A percentile compares a stretch with the other conserved stretches of the same genome.
Conservation (phyloP, 1,140 invertebrate species). For the Laupala kohalensis region DNA sequence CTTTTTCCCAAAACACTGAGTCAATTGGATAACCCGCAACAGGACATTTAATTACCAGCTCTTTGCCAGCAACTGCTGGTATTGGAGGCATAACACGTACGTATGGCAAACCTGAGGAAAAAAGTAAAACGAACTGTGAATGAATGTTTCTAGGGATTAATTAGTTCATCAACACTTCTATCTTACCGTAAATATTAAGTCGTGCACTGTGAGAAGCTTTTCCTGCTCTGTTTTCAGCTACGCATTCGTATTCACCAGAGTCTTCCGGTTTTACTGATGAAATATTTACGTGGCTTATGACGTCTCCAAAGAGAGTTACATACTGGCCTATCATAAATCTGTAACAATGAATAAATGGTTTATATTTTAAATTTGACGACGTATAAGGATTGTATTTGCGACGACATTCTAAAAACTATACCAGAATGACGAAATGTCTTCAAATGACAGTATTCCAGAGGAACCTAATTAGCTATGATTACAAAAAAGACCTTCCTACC, state of each 20-base stretch:
- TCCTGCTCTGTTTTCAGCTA: constrained; percentile 48
- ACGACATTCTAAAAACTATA: no score
- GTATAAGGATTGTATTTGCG: no score
- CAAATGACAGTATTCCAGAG: no score
- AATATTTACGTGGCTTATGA: constrained; percentile 62
- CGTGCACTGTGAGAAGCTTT: constrained; percentile 41
- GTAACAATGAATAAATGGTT: no score
- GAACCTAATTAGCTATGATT: no score
- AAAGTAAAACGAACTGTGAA: no score
- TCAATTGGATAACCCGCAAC: constrained; percentile 57
- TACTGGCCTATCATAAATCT: constrained; percentile 50
- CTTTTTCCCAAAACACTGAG: constrained; percentile 50
- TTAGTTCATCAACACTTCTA: neutral
- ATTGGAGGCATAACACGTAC: constrained; percentile 51
- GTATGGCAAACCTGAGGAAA: constrained; percentile 44
- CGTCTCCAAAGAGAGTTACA: constrained; percentile 50
- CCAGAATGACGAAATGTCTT: no score
- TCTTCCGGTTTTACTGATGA: constrained; percentile 51
- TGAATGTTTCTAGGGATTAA: no score
- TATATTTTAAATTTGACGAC: no score
- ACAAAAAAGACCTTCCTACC: no score
- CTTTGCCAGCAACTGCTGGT: constrained; percentile 51
- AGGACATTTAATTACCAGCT: constrained; percentile 49
- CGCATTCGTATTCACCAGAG: constrained; percentile 57
- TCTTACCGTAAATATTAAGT: constrained; percentile 52